Evolutionary conservation across 2,113 vertebrate genomes (phyloP).

Genomic region (Corydoras sp.): DNA sequence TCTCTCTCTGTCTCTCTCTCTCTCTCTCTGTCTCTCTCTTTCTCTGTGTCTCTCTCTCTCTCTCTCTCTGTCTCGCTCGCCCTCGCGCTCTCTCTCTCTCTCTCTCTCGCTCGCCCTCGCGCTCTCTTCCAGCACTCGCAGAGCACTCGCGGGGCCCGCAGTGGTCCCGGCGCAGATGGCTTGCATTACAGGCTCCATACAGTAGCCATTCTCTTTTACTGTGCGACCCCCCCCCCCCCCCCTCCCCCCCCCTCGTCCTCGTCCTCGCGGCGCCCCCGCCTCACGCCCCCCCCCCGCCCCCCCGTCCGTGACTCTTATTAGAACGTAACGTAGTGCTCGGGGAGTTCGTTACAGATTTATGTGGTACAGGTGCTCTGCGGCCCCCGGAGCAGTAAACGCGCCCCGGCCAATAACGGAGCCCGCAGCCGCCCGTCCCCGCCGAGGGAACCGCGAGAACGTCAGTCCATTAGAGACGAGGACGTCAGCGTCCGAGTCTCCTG

Average conservation of each 20-base stretch:
- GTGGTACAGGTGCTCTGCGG: slow-evolving; percentile 73
- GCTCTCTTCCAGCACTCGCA: no score
- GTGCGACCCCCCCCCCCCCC: slow-evolving; percentile 56
- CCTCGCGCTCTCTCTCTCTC: no score
- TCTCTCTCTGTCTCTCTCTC: no score
- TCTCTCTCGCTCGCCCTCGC: no score
- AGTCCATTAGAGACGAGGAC: slow-evolving; percentile 31
- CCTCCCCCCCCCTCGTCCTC: slow-evolving; percentile 25
- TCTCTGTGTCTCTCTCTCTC: no score
- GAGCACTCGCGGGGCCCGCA: no score
- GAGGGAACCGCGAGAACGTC: not conserved
- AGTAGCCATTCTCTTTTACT: slow-evolving; percentile 88
- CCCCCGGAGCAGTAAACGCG: slow-evolving; percentile 40
- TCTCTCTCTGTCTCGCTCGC: no score
- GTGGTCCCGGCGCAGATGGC: slow-evolving; percentile 83
- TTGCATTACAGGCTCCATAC: slow-evolving; percentile 80
- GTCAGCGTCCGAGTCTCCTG: slow-evolving; percentile 23
- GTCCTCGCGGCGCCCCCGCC: no score
- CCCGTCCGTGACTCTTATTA: slow-evolving; percentile 80
- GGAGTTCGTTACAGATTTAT: slow-evolving; percentile 84
- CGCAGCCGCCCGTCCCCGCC: no score
- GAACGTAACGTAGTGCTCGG: slow-evolving; percentile 77
- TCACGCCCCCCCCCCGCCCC: no score
- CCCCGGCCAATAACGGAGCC: not conserved
- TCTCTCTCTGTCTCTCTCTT: no score